phyloP scores from a whole-genome alignment of 2,113 vertebrate species.

The Macaca nemestrina region DNA sequence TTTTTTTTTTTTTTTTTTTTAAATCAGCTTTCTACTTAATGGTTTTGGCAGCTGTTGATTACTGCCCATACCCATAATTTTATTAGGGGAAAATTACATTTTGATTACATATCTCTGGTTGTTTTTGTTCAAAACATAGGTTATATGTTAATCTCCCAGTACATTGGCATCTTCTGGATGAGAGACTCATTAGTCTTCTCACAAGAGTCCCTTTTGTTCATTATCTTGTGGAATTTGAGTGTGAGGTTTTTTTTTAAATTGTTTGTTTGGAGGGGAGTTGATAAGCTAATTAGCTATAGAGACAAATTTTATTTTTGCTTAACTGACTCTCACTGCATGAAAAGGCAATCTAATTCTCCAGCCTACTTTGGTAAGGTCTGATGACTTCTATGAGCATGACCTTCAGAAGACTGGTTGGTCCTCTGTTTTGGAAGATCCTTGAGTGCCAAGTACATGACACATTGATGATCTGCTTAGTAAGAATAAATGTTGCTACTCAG shows the following conservation, averaged over 20 bases:
- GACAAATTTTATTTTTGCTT: constrained; percentile 13
- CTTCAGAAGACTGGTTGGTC: neutral
- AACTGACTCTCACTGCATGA: neutral
- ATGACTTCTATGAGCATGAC: neutral
- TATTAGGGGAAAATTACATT: neutral
- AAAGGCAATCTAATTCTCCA: neutral
- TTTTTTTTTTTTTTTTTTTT: neutral
- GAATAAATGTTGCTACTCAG: neutral
- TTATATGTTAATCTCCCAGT: neutral
- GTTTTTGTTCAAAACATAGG: neutral
- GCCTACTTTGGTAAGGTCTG: neutral
- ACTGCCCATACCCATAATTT: neutral
- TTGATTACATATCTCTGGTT: neutral
- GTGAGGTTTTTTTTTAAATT: neutral
- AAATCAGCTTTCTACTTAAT: neutral
- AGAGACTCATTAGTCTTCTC: neutral
- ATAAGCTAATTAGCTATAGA: neutral
- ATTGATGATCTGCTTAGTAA: neutral
- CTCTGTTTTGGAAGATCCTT: neutral
- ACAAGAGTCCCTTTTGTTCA: neutral
- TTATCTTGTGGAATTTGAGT: neutral
- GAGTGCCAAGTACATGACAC: neutral
- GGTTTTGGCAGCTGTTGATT: neutral
- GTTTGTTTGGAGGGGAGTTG: neutral
- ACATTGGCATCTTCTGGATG: neutral